Evolutionary conservation across 1,140 invertebrate genomes (phyloP).

Genomic region (Bombus confusus): DNA sequence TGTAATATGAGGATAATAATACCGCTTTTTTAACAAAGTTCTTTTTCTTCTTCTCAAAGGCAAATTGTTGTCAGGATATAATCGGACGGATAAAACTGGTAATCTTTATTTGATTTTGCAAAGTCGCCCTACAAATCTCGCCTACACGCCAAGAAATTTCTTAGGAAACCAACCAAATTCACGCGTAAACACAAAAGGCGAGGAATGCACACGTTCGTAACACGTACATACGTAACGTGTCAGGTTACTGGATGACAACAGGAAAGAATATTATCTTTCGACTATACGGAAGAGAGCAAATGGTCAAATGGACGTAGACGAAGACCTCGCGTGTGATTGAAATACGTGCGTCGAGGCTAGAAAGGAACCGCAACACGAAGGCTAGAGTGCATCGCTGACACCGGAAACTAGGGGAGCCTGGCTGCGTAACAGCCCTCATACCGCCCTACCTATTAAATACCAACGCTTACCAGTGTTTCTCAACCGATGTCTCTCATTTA

Average conservation of each 20-base stretch:
- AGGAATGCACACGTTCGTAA: slow-evolving; percentile 27
- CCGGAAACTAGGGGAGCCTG: slow-evolving; percentile 54
- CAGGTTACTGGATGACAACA: slow-evolving; percentile 50
- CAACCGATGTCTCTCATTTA: not conserved
- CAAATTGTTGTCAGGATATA: too few relatives aligned
- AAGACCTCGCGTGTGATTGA: not conserved
- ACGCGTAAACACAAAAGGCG: slow-evolving; percentile 35
- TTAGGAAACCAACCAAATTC: slow-evolving; percentile 10
- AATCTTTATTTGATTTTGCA: slow-evolving; percentile 22
- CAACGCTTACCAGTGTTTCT: slow-evolving; percentile 50
- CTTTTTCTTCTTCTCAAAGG: too few relatives aligned
- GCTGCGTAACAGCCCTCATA: slow-evolving; percentile 48
- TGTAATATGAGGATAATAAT: too few relatives aligned
- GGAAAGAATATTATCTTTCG: slow-evolving; percentile 44
- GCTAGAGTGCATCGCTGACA: slow-evolving; percentile 53
- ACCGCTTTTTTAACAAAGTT: too few relatives aligned
- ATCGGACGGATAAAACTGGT: too few relatives aligned
- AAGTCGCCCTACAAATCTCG: slow-evolving; percentile 16
- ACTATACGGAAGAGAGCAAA: slow-evolving; percentile 50
- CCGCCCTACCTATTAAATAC: slow-evolving; percentile 54
- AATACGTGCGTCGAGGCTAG: slow-evolving; percentile 17
- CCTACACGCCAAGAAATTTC: slow-evolving; percentile 54
- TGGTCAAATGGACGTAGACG: not conserved
- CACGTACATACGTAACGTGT: slow-evolving; percentile 61
- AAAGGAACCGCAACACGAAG: slow-evolving; percentile 37